phyloP scores from a whole-genome alignment of 2,113 vertebrate genomes.

The Gnathonemus longibarbis region DNA sequence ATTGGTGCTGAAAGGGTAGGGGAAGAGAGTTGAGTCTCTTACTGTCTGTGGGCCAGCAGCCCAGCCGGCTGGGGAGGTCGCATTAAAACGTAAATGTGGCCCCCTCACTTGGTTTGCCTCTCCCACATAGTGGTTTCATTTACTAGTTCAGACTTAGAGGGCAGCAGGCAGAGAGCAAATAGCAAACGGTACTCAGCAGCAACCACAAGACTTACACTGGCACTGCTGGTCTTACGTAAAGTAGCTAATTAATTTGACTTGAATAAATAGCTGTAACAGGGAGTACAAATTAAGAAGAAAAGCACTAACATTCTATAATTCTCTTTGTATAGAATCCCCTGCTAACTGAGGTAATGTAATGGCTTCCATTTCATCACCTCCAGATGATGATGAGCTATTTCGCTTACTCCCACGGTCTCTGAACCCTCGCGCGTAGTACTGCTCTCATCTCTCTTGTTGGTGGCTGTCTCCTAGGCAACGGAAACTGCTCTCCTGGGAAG shows the following conservation, averaged over 20 bases:
- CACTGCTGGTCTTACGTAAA: background rate
- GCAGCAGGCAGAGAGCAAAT: background rate
- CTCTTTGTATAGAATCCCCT: background rate
- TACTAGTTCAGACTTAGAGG: background rate
- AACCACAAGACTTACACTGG: background rate
- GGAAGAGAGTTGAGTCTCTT: background rate
- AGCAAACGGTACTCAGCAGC: too few species aligned
- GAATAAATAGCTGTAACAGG: background rate
- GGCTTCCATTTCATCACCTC: background rate
- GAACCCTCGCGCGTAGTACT: background rate
- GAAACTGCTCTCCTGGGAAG: conserved; percentile 86
- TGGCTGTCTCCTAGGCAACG: conserved; percentile 80
- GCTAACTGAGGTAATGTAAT: background rate
- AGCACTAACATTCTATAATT: background rate
- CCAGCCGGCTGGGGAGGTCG: background rate
- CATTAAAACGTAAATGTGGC: background rate
- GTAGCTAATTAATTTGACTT: background rate
- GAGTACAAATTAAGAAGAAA: background rate
- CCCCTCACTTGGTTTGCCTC: background rate
- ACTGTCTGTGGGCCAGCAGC: background rate
- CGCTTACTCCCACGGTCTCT: too few species aligned
- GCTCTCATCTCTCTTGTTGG: conserved; percentile 38
- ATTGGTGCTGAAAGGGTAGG: background rate
- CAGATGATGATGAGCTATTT: background rate
- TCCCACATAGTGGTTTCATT: background rate